Evolutionary conservation across 2,113 vertebrate species (phyloP).

Genomic region (Aramus guarauna): DNA sequence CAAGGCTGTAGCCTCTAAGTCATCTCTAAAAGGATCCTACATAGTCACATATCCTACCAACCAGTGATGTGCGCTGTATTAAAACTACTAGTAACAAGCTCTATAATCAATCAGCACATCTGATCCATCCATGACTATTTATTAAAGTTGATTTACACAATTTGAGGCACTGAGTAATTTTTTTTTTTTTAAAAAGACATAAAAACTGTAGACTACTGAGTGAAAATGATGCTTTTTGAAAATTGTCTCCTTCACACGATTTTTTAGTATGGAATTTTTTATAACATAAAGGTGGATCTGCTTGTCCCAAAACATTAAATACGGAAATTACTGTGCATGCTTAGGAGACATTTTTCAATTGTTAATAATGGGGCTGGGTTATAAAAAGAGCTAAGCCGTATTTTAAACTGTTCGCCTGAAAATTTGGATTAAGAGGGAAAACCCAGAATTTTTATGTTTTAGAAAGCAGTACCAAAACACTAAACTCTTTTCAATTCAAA

Average conservation of each 20-base stretch:
- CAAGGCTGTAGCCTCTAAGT: neutral
- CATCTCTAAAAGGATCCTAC: neutral
- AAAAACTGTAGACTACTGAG: neutral
- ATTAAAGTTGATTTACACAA: neutral
- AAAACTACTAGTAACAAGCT: neutral
- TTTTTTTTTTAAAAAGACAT: neutral
- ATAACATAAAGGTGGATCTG: neutral
- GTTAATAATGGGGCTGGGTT: neutral
- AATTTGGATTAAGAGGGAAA: conserved; percentile 24
- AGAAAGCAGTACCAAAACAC: conserved; percentile 2
- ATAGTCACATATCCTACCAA: neutral
- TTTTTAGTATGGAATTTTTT: neutral
- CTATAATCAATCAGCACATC: neutral
- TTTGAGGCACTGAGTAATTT: neutral
- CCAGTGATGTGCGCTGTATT: neutral
- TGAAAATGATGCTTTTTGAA: neutral
- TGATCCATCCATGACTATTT: neutral
- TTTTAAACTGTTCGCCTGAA: conserved; percentile 26
- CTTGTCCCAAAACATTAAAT: neutral
- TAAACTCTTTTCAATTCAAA: neutral
- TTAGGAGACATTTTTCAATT: neutral
- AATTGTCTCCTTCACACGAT: neutral
- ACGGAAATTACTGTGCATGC: neutral
- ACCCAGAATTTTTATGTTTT: neutral
- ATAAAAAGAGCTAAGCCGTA: neutral